Base-by-base conservation (phyloP, 2,113 vertebrate genomes). In the Corvus cornix region DNA sequence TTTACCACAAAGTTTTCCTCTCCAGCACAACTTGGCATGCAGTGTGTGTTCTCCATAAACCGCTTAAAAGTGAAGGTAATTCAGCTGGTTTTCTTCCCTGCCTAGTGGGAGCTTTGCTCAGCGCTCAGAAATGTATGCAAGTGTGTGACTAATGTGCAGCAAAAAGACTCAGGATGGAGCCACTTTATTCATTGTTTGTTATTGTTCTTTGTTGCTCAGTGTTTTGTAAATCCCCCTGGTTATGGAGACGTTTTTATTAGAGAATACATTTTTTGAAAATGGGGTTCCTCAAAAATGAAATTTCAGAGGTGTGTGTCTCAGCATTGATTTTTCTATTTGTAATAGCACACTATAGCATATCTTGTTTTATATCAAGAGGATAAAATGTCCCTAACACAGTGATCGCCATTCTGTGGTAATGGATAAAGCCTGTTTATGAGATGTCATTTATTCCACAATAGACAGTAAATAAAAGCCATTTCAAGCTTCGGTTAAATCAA, bases 401-500 rank as follows among this genome's bases (percentile, higher is more conserved):
- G 97, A 97, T 98, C 98, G 98, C 98, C 97, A 97, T 98, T 98
- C 97, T 97, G 97, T 96, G 98, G 97, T 98, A 98, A 98, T 98
- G 98, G 98, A 98, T 98, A 98, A 98, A 98, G 97, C 98, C 98
- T 98, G 98, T 98, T 98, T 98, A 98, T 98, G 98, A 98, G 98
- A 98, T 98, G 98, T 98, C 98, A 98, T 98, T 98, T 98, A 98
- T 98, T 98, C 98, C 96, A 98, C 98, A 98, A 98, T 97, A 98
- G 98, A 98, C 98, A 98, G 98, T 99, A 99, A 99, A 99, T 99
- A 99, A 99, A 98, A 99, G 98, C 98, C 98, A 98, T 99, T 98
- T 98, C 98, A 99, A 99, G 98, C 98, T 98, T 98, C 98, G 97
- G 98, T 99, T 98, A 99, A 98, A 99, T 98, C 98, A 98, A 98